Conservation (phyloP, 1,140 invertebrate species). For the Sycobia sp. region DNA sequence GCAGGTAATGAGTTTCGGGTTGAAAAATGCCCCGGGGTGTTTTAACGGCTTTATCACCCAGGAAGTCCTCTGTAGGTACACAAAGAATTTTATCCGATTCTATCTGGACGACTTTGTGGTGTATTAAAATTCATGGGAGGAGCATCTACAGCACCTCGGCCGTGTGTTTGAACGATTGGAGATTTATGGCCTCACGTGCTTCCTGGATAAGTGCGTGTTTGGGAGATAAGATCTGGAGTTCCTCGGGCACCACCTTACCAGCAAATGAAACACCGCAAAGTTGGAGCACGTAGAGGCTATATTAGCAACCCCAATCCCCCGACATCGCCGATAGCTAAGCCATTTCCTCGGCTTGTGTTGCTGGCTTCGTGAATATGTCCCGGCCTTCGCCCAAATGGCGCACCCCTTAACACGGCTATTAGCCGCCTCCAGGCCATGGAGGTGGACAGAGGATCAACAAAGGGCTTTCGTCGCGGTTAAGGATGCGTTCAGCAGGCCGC, state of each 20-base stretch:
- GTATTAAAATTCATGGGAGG: constrained; percentile 11
- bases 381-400: too few relatives aligned
- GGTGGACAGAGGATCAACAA: too few relatives aligned
- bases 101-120: constrained; percentile 17
- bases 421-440: too few relatives aligned
- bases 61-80: background rate
- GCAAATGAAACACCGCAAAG: constrained; percentile 8
- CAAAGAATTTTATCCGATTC: background rate
- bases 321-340: too few relatives aligned
- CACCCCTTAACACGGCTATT: too few relatives aligned
- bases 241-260: constrained; percentile 12
- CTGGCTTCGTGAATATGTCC: too few relatives aligned
- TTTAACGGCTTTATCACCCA: constrained; percentile 9
- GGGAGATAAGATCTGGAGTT: background rate
- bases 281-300: background rate
- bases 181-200: constrained; percentile 2
- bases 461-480: too few relatives aligned
- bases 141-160: constrained; percentile 8
- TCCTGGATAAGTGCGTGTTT: background rate
- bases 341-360: too few relatives aligned
- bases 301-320: background rate
- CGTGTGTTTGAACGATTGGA: constrained; percentile 10
- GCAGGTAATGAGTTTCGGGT: constrained; percentile 15
- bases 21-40: background rate
- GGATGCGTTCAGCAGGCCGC: too few relatives aligned